Evolutionary conservation across 2,888 invertebrate species (phyloP).

Genomic region (Smittia aterrima): DNA sequence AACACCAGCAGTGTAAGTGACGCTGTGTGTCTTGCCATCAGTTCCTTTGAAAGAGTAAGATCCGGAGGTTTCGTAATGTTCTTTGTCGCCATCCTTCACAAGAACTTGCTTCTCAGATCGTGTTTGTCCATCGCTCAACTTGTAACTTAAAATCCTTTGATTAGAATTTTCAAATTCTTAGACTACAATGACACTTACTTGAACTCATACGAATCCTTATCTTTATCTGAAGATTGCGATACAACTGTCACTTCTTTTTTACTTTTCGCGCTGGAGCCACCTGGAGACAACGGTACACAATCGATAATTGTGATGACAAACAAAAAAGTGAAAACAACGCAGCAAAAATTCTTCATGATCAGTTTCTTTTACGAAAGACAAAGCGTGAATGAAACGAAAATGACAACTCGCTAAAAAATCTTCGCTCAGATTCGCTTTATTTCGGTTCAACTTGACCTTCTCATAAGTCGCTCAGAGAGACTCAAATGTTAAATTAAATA

Average conservation of each 20-base stretch:
- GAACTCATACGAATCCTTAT: background rate
- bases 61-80: background rate
- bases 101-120: conserved; percentile 8
- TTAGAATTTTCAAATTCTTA: background rate
- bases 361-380: background rate
- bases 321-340: background rate
- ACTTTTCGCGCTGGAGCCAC: background rate
- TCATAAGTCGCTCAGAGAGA: background rate
- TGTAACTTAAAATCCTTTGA: background rate
- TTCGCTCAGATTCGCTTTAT: background rate
- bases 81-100: background rate
- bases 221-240: background rate
- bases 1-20: background rate
- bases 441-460: background rate
- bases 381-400: background rate
- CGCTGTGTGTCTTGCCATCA: conserved; percentile 11
- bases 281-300: background rate
- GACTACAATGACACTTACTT: background rate
- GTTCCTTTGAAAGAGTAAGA: conserved; percentile 5
- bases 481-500: background rate
- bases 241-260: background rate
- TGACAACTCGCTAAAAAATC: background rate
- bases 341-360: background rate
- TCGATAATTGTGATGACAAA: background rate
- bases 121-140: background rate